A percentile compares a stretch with the other conserved stretches of the same genome.
phyloP scores from a whole-genome alignment of 1,140 invertebrate species.

The Drosophila pseudoobscura region DNA sequence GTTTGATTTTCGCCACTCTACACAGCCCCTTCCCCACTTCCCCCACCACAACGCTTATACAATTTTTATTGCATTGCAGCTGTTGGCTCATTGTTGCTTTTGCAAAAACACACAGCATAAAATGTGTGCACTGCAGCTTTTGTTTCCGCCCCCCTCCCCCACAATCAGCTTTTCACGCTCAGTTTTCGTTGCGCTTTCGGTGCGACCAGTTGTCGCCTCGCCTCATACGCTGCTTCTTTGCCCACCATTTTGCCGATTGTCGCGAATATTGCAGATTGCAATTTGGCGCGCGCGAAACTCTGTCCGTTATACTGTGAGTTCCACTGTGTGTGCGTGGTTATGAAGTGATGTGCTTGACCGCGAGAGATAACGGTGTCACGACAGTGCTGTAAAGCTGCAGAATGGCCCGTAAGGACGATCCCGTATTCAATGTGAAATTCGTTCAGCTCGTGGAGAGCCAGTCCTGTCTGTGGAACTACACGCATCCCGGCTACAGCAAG shows the following conservation, averaged over 20 bases:
- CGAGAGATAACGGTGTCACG: conserved; percentile 2
- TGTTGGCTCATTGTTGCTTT: conserved; percentile 47
- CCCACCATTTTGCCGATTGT: conserved; percentile 3
- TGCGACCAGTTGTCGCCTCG: conserved; percentile 69
- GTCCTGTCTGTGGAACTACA: conserved; percentile 76
- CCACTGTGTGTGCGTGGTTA: not conserved
- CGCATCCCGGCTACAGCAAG: conserved; percentile 78
- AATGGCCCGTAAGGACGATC: conserved; percentile 82
- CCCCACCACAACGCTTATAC: conserved; percentile 29
- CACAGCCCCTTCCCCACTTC: not conserved
- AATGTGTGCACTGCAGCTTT: conserved; percentile 77
- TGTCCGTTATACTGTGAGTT: conserved; percentile 12
- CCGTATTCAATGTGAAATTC: conserved; percentile 79
- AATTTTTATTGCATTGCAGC: conserved; percentile 58
- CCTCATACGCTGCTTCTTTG: not conserved
- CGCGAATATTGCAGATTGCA: not conserved
- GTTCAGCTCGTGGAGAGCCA: conserved; percentile 76
- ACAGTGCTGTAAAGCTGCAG: conserved; percentile 53
- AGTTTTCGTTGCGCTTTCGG: conserved; percentile 74
- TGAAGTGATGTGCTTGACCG: conserved; percentile 5
- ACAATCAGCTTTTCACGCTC: conserved; percentile 64
- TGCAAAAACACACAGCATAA: conserved; percentile 57
- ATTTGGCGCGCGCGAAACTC: conserved; percentile 23
- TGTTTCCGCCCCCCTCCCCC: conserved; percentile 25
- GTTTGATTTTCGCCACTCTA: conserved; percentile 58